A percentile compares a stretch with the other conserved stretches of the same genome.
These are phyloP conservation scores for Gastrophysa polygoni DNA, from an alignment of 2,888 invertebrate genomes.

Conservation along the genomic window DNA sequence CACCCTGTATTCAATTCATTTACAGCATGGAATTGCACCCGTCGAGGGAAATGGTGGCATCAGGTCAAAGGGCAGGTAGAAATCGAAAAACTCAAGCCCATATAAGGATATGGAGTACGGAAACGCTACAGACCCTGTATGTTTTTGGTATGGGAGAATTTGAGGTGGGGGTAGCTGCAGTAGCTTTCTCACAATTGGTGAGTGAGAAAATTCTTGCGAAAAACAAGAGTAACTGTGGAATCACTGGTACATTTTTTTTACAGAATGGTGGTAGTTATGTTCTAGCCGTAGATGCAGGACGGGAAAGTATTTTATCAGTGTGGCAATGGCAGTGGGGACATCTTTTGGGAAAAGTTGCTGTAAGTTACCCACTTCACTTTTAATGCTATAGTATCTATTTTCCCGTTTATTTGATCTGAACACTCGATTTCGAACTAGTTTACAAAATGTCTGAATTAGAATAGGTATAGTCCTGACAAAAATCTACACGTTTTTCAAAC, in stretches of 20 bases:
- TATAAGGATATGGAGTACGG: slow-evolving; percentile 91
- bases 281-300: slow-evolving; percentile 85
- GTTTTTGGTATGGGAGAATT: slow-evolving; percentile 92
- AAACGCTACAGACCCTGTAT: slow-evolving; percentile 84
- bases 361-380: slow-evolving; percentile 62
- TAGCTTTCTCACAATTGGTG: slow-evolving; percentile 88
- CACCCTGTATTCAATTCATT: neutral
- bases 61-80: slow-evolving; percentile 85
- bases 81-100: slow-evolving; percentile 87
- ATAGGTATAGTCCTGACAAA: too few species aligned
- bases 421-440: too few species aligned
- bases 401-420: too few species aligned
- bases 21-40: slow-evolving; percentile 87
- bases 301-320: slow-evolving; percentile 88
- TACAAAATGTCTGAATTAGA: too few species aligned
- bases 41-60: slow-evolving; percentile 85
- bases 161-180: slow-evolving; percentile 83
- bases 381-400: too few species aligned
- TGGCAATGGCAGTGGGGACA: slow-evolving; percentile 97
- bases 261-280: slow-evolving; percentile 92
- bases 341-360: slow-evolving; percentile 91
- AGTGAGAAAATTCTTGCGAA: slow-evolving; percentile 36
- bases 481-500: too few species aligned
- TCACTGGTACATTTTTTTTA: too few species aligned
- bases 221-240: too few species aligned